Evolutionary conservation across 2,888 invertebrate genomes (phyloP).

Genomic region (Resseliella maxima): DNA sequence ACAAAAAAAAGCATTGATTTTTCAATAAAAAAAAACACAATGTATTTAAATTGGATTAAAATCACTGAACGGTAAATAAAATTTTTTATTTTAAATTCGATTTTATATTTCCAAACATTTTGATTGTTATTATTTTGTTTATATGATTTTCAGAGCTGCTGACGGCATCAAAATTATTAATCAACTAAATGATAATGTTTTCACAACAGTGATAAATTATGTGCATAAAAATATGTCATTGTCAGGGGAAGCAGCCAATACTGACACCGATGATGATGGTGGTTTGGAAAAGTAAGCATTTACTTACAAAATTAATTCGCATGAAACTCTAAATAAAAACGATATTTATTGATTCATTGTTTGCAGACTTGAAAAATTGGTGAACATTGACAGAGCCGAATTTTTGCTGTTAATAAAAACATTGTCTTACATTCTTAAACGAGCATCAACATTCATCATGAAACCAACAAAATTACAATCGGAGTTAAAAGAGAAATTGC

Average conservation of each 20-base stretch:
- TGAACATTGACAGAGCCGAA: constrained; percentile 65
- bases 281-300: constrained; percentile 63
- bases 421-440: constrained; percentile 68
- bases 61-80: constrained; percentile 63
- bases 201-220: constrained; percentile 65
- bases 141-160: constrained; percentile 65
- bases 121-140: neutral
- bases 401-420: constrained; percentile 66
- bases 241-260: constrained; percentile 60
- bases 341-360: neutral
- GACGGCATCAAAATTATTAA: constrained; percentile 68
- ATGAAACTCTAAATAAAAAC: neutral
- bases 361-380: constrained; percentile 63
- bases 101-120: neutral
- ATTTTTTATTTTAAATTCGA: neutral
- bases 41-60: constrained; percentile 65
- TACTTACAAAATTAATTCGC: neutral
- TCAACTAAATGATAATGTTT: constrained; percentile 65
- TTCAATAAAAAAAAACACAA: constrained; percentile 58
- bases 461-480: constrained; percentile 70
- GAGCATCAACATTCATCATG: constrained; percentile 69
- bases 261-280: constrained; percentile 61
- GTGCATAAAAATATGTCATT: constrained; percentile 66
- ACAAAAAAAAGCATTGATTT: neutral
- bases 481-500: constrained; percentile 68